phyloP scores from a whole-genome alignment of 2,797 vertebrate species.

The Hapalemur alaotrensis region DNA sequence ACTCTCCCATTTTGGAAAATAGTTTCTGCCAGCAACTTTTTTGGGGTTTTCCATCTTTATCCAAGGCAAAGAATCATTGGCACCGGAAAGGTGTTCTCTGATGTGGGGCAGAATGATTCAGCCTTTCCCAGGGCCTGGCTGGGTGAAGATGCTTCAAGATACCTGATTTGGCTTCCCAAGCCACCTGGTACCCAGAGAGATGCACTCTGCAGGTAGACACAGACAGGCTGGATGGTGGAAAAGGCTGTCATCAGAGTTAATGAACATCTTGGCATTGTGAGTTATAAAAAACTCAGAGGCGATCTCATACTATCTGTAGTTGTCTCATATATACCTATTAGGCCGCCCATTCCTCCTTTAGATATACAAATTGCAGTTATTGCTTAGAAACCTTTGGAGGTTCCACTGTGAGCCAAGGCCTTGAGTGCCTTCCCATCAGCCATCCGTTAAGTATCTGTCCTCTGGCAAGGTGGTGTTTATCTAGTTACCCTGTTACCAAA shows the following conservation, averaged over 20 bases:
- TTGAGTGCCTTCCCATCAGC: neutral
- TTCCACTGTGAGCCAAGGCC: neutral
- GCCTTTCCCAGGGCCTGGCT: neutral
- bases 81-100: neutral
- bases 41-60: neutral
- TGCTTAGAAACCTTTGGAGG: neutral
- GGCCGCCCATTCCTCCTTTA: neutral
- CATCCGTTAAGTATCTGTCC: neutral
- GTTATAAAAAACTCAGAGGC: neutral
- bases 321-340: neutral
- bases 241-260: neutral
- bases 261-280: neutral
- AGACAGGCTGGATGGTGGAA: rapidly evolving
- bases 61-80: neutral
- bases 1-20: neutral
- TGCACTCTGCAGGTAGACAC: neutral
- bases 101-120: neutral
- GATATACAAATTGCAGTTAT: neutral
- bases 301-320: neutral
- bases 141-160: neutral
- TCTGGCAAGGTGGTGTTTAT: neutral
- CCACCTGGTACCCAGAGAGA: neutral
- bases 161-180: neutral
- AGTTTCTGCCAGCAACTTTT: neutral
- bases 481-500: neutral